Evolutionary conservation across 30 jellyfish, hydroid and myxozoan species (phyloP).

Genomic region (Morbakka virulenta): DNA sequence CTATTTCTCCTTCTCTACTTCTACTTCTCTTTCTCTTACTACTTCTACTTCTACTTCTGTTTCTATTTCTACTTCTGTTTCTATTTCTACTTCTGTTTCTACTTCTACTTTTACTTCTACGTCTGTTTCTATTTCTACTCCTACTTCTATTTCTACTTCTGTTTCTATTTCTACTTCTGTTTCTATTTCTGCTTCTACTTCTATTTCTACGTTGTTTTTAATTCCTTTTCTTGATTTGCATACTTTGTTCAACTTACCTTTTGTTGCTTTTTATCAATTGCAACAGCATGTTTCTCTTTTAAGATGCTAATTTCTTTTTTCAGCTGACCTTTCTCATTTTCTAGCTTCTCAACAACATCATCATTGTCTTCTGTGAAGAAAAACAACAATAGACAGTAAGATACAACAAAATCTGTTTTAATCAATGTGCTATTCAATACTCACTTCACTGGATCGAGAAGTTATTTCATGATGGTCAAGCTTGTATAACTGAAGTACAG

Average conservation of each 20-base stretch:
- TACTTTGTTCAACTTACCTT: too few species aligned
- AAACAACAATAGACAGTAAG: too few species aligned
- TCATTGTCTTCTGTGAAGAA: neutral
- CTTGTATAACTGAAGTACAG: too few species aligned
- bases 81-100: neutral
- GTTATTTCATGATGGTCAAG: too few species aligned
- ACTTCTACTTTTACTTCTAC: neutral
- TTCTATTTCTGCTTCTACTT: slow-evolving; percentile 1
- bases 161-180: slow-evolving; percentile 19
- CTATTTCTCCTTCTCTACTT: neutral
- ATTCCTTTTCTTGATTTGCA: too few species aligned
- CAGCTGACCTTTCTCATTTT: neutral
- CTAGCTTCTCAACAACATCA: neutral
- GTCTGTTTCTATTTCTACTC: neutral
- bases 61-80: neutral
- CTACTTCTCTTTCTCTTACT: neutral
- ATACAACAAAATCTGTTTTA: too few species aligned
- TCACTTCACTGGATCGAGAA: too few species aligned
- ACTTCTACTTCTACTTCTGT: neutral
- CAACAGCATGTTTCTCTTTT: slow-evolving; percentile 8
- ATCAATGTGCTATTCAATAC: too few species aligned
- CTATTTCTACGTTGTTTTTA: slow-evolving; percentile 1
- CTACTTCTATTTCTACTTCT: neutral
- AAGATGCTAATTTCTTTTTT: neutral
- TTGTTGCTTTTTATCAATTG: neutral